These are phyloP conservation scores for Ophiothrix spiculata DNA, from an alignment of 35 echinoderm and acorn worm genomes.

Conservation along the genomic window DNA sequence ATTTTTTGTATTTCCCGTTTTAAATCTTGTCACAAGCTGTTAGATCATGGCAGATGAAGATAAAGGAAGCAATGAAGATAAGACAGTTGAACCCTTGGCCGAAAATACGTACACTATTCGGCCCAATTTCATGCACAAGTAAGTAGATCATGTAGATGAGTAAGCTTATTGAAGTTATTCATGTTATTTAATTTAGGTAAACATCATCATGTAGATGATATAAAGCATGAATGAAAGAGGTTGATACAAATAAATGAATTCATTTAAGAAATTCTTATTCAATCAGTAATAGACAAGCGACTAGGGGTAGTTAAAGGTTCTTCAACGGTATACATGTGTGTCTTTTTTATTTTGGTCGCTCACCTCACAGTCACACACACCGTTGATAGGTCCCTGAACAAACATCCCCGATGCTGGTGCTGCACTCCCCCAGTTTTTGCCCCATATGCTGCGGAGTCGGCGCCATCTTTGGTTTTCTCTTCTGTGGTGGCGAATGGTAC, in stretches of 20 bases:
- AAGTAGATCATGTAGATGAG: not conserved
- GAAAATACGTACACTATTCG: conserved; percentile 65
- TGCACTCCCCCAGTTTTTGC: too few species aligned
- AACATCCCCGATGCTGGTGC: too few species aligned
- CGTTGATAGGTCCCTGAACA: too few species aligned
- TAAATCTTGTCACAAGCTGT: not conserved
- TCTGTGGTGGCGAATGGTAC: too few species aligned
- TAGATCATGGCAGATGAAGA: conserved; percentile 46
- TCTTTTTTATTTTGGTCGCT: too few species aligned
- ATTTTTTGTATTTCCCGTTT: not conserved
- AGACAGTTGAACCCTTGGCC: conserved; percentile 23
- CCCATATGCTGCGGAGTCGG: too few species aligned
- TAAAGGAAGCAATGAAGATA: conserved; percentile 23
- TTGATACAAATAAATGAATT: not conserved
- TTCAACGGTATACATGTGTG: too few species aligned
- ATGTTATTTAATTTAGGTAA: too few species aligned
- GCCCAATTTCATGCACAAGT: conserved; percentile 63
- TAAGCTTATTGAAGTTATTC: not conserved
- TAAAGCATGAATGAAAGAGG: too few species aligned
- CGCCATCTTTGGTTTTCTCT: too few species aligned
- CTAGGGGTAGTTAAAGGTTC: not conserved
- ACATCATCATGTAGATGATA: too few species aligned
- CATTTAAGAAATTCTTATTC: not conserved
- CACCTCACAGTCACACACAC: too few species aligned
- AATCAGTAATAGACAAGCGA: not conserved